Evolutionary conservation across 2,888 invertebrate genomes (phyloP).

Genomic region (Ennomos fuscantarius): DNA sequence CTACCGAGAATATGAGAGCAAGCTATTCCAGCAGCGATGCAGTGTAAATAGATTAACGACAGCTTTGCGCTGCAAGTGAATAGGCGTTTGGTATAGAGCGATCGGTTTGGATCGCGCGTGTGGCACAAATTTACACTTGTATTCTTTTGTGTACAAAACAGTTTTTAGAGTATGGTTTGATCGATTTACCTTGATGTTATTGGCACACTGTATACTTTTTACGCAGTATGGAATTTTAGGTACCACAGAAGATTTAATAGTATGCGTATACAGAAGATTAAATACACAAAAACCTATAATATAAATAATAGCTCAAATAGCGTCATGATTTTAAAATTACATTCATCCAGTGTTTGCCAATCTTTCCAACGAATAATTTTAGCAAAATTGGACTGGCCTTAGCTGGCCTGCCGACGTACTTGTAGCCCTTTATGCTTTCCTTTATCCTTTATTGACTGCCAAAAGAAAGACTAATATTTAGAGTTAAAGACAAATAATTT

Average conservation of each 20-base stretch:
- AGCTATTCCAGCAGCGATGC: not conserved
- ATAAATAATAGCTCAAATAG: too few relatives aligned
- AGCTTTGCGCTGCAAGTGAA: constrained; percentile 30
- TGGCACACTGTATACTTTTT: not conserved
- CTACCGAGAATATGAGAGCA: not conserved
- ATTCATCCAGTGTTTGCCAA: too few relatives aligned
- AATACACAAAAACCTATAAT: too few relatives aligned
- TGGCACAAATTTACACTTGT: constrained; percentile 50
- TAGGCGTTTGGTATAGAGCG: constrained; percentile 42
- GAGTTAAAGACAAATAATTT: too few relatives aligned
- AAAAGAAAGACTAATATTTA: too few relatives aligned
- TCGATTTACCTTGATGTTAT: constrained; percentile 61
- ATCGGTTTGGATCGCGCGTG: constrained; percentile 38
- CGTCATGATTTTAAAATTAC: too few relatives aligned
- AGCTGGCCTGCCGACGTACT: too few relatives aligned
- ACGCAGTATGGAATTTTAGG: constrained; percentile 5
- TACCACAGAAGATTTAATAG: not conserved
- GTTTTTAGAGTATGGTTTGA: constrained; percentile 66
- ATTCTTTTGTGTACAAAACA: constrained; percentile 55
- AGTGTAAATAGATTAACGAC: constrained; percentile 3
- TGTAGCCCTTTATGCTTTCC: too few relatives aligned
- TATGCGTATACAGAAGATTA: too few relatives aligned
- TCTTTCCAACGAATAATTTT: too few relatives aligned
- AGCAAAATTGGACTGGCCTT: too few relatives aligned
- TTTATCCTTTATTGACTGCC: too few relatives aligned